Evolutionary conservation across 2,113 vertebrate genomes (phyloP).

Genomic region (human (Homo sapiens)): GRCh38 chr3:33930001-33930500

Average conservation of each 20-base stretch:
- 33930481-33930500: neutral
- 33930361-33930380: neutral
- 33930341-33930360: neutral
- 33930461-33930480: neutral
- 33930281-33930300: neutral
- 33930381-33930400: neutral
- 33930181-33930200: neutral
- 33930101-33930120: neutral
- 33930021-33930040: neutral
- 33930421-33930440: neutral
- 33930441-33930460: neutral
- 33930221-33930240: neutral
- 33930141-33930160: neutral
- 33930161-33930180: neutral
- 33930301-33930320: neutral
- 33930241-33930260: too few relatives aligned
- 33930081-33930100: neutral
- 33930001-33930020: neutral
- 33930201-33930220: neutral
- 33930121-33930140: neutral
- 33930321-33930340: neutral
- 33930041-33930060: neutral
- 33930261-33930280: constrained; percentile 8
- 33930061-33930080: rapidly evolving
- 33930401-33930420: neutral